phyloP scores from a whole-genome alignment of 1,140 invertebrate species.

The Argopecten irradians region DNA sequence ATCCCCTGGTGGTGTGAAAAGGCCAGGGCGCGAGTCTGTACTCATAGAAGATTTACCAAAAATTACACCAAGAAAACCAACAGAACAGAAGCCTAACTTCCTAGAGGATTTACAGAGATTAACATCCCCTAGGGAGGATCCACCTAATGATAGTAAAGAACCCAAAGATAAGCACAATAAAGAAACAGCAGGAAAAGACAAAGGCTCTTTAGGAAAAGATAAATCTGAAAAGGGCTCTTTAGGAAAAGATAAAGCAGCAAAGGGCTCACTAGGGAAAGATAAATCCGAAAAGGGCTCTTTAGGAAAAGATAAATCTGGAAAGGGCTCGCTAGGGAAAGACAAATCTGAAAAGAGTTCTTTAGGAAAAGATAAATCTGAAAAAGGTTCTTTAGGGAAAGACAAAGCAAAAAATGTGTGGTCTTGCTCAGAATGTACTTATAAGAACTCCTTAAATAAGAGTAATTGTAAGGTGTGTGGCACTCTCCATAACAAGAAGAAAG shows the following conservation, averaged over 20 bases:
- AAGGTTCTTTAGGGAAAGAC: conserved; percentile 43
- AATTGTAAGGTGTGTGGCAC: conserved; percentile 60
- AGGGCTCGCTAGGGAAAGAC: not conserved
- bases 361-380: conserved; percentile 40
- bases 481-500: conserved; percentile 22
- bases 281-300: conserved; percentile 12
- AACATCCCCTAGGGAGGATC: not conserved
- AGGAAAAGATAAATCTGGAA: conserved; percentile 26
- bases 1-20: not conserved
- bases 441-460: conserved; percentile 50
- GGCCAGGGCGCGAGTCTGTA: not conserved
- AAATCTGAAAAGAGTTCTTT: conserved; percentile 8
- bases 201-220: conserved; percentile 77
- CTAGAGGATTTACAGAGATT: not conserved
- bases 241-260: conserved; percentile 62
- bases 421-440: conserved; percentile 82
- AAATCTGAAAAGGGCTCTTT: conserved; percentile 64
- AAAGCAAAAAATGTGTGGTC: conserved; percentile 81
- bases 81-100: not conserved
- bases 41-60: not conserved
- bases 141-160: not conserved
- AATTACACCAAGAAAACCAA: not conserved
- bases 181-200: conserved; percentile 41
- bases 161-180: not conserved
- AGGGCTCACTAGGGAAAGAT: conserved; percentile 36